Conservation (phyloP, 2,113 vertebrate species). For the Muntiacus muntjak region DNA sequence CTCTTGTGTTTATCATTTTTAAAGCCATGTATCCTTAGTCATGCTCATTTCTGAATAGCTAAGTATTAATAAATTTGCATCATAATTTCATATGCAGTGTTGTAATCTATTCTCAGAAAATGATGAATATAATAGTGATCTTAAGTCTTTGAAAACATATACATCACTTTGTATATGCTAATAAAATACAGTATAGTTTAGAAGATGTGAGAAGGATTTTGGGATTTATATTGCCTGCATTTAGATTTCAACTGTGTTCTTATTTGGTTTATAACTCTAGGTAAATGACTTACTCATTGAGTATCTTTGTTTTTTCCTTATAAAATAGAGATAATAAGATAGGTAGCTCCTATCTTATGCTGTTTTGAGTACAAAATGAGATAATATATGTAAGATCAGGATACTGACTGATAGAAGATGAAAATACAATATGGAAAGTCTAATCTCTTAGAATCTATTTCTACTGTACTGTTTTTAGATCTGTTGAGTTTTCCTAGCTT, state of each 20-base stretch:
- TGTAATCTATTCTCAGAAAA: background rate
- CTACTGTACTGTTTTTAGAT: background rate
- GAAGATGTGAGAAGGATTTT: background rate
- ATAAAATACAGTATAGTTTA: background rate
- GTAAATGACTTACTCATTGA: background rate
- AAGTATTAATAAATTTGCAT: background rate
- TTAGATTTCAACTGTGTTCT: background rate
- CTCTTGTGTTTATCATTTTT: background rate
- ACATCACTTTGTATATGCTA: background rate
- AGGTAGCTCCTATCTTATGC: background rate
- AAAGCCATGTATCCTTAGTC: background rate
- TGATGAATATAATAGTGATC: background rate
- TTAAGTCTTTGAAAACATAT: constrained; percentile 9
- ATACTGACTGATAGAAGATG: background rate
- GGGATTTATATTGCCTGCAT: background rate
- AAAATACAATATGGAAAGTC: background rate
- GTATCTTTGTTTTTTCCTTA: background rate
- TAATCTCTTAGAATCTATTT: background rate
- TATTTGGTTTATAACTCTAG: background rate
- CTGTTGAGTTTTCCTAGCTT: background rate
- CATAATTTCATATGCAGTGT: background rate
- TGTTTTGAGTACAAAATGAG: background rate
- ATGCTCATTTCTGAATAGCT: constrained; percentile 10
- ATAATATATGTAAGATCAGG: background rate
- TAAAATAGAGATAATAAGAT: background rate